A percentile compares a stretch with the other conserved stretches of the same genome.
Conservation (phyloP, 2,888 invertebrate species). For the Eremobia ochroleuca region DNA sequence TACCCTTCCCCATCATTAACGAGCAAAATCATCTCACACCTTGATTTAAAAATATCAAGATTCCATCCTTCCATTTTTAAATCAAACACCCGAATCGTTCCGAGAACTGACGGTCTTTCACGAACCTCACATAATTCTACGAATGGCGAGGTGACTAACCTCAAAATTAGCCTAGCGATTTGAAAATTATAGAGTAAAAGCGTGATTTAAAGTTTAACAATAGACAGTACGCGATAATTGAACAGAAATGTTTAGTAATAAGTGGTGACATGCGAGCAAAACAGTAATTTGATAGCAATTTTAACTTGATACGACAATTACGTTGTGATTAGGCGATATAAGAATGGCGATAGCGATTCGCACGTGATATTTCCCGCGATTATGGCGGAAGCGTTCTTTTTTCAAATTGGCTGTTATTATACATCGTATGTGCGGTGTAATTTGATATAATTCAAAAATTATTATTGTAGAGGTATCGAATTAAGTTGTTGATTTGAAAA, state of each 20-base stretch:
- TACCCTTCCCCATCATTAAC: slow-evolving; percentile 62
- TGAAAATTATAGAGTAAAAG: slow-evolving; percentile 65
- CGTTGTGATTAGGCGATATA: slow-evolving; percentile 70
- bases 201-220: slow-evolving; percentile 46
- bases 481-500: slow-evolving; percentile 50
- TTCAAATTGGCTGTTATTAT: slow-evolving; percentile 66
- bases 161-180: slow-evolving; percentile 64
- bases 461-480: slow-evolving; percentile 25
- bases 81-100: slow-evolving; percentile 68
- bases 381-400: slow-evolving; percentile 69
- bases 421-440: slow-evolving; percentile 53
- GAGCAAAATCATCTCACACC: slow-evolving; percentile 66
- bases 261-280: slow-evolving; percentile 76
- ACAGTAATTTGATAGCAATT: slow-evolving; percentile 76
- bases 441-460: slow-evolving; percentile 59
- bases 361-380: slow-evolving; percentile 68
- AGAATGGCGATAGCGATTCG: slow-evolving; percentile 68
- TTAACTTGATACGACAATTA: slow-evolving; percentile 75
- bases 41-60: slow-evolving; percentile 67
- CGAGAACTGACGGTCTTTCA: slow-evolving; percentile 62
- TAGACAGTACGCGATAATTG: slow-evolving; percentile 63
- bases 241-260: slow-evolving; percentile 62
- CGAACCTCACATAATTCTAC: slow-evolving; percentile 59
- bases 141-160: slow-evolving; percentile 68
- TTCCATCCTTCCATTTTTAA: slow-evolving; percentile 66